phyloP scores from a whole-genome alignment of 2,797 vertebrate genomes.

The Acomys russatus region DNA sequence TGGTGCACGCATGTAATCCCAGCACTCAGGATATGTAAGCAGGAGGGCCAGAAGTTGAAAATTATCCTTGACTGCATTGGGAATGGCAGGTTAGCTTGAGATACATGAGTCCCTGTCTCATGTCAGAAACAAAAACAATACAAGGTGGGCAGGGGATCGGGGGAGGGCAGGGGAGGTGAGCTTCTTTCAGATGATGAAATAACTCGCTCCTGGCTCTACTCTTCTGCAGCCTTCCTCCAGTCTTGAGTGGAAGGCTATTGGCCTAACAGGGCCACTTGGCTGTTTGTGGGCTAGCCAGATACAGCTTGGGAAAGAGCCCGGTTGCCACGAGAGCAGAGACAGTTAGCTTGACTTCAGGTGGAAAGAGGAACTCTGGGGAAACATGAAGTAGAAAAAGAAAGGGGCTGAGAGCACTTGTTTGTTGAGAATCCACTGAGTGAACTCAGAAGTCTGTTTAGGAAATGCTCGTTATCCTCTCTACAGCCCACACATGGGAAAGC shows the following conservation, averaged over 20 bases:
- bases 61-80: background rate
- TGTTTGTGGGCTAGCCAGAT: background rate
- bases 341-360: background rate
- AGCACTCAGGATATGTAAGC: too few species aligned
- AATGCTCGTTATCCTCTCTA: background rate
- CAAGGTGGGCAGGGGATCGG: too few species aligned
- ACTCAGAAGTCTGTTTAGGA: background rate
- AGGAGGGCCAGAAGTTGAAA: background rate
- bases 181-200: background rate
- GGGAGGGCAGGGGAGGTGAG: background rate
- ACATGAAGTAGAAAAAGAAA: background rate
- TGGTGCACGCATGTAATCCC: too few species aligned
- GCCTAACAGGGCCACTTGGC: background rate
- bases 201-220: background rate
- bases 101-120: background rate
- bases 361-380: too few species aligned
- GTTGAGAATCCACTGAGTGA: background rate
- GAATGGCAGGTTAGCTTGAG: background rate
- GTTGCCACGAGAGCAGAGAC: background rate
- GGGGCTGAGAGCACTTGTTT: too few species aligned
- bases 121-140: background rate
- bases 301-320: fast-evolving
- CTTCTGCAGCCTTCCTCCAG: background rate
- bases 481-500: background rate
- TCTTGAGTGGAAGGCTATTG: background rate